A percentile compares a stretch with the other conserved stretches of the same genome.
phyloP scores from a whole-genome alignment of 2,113 vertebrate genomes.

The Coregonus clupeaformis region DNA sequence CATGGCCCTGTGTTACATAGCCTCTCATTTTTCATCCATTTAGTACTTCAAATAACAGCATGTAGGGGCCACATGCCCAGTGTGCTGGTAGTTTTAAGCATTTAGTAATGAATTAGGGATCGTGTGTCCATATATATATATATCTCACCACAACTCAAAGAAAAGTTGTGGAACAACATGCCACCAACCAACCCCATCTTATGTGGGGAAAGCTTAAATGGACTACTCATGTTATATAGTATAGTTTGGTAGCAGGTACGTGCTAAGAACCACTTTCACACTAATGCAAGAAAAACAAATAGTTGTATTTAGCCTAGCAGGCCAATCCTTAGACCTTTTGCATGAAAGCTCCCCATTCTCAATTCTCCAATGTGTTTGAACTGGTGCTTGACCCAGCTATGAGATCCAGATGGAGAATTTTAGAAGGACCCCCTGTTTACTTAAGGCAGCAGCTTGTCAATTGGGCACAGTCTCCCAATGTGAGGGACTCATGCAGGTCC shows the following conservation, averaged over 20 bases:
- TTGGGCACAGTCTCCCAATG: constrained; percentile 78
- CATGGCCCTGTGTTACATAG: background rate
- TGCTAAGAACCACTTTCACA: constrained; percentile 41
- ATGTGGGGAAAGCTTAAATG: constrained; percentile 4
- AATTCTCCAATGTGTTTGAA: constrained; percentile 78
- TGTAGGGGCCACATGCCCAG: background rate
- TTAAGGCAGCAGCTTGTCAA: constrained; percentile 86
- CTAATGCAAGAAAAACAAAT: constrained; percentile 41
- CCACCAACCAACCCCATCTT: background rate
- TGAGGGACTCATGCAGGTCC: constrained; percentile 79
- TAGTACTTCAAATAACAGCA: background rate
- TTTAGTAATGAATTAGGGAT: background rate
- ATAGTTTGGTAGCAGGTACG: constrained; percentile 10
- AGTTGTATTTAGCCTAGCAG: constrained; percentile 11
- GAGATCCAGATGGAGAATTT: constrained; percentile 82
- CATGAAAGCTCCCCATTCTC: constrained; percentile 66
- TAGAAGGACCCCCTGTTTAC: constrained; percentile 78
- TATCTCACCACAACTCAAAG: background rate
- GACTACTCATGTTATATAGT: constrained; percentile 14
- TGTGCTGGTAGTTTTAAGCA: background rate
- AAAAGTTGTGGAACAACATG: background rate
- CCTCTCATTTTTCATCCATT: background rate
- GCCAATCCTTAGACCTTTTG: constrained; percentile 1
- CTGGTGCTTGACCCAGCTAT: constrained; percentile 77
- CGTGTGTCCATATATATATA: background rate